Percentiles rank a stretch among this genome's conserved stretches.
Conservation (phyloP, 2,888 invertebrate genomes). For the Athalia cordata region DNA sequence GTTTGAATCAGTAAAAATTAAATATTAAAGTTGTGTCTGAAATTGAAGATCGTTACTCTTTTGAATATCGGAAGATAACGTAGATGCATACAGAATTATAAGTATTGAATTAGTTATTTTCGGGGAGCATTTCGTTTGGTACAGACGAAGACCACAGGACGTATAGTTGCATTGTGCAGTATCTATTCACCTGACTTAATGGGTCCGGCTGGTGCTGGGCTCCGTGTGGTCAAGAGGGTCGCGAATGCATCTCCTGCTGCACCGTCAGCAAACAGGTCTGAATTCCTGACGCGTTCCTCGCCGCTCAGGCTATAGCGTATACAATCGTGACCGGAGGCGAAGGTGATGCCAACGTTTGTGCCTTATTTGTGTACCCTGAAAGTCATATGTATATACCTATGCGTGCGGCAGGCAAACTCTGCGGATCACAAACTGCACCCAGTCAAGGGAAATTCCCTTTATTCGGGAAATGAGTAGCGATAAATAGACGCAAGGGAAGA, state of each 20-base stretch:
- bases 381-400: background rate
- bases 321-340: background rate
- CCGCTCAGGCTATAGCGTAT: background rate
- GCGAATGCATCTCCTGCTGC: conserved; percentile 28
- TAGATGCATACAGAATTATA: background rate
- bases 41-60: too few relatives aligned
- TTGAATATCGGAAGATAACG: background rate
- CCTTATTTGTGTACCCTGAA: background rate
- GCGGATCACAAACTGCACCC: background rate
- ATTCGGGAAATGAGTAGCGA: background rate
- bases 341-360: background rate
- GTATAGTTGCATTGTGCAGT: background rate
- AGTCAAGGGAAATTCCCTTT: background rate
- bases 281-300: conserved; percentile 31
- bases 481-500: too few relatives aligned
- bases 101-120: background rate
- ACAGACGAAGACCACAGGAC: background rate
- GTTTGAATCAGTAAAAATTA: too few relatives aligned
- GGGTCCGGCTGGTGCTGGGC: background rate
- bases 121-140: background rate
- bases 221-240: conserved; percentile 33
- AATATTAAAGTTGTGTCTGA: too few relatives aligned
- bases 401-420: background rate
- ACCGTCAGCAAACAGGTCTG: conserved; percentile 38
- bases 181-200: conserved; percentile 33